Evolutionary conservation across 2,797 vertebrate species (phyloP), one percentile per base, ranked within the genome.

Genomic region (Acipenser oxyrinchus): DNA sequence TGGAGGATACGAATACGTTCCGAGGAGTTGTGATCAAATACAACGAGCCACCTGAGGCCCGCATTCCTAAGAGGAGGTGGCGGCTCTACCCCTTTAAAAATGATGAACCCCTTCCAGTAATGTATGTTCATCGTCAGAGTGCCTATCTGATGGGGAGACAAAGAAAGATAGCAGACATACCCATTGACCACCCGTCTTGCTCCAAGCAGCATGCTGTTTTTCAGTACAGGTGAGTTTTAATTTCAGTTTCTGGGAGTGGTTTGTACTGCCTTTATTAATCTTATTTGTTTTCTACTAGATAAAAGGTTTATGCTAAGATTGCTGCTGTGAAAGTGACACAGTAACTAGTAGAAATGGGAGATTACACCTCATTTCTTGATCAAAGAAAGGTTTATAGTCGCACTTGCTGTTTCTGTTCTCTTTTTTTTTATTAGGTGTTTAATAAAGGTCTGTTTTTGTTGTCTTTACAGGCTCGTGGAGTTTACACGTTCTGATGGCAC

Each of bases 161-260:
- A 81, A 90, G 96, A 63, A 89, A 84, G 69, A 98, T 98, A 0
- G 96, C 96, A 0, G 96, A 99, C 73, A 99, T 99, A 69, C 94
- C 97, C 11, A 98, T 99, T 0, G 96, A 99, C 77, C 97, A 99
- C 71, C 97, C 97, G 0, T 98, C 96, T 4, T 99, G 97, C 83
- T 99, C 96, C 58, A 99, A 99, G 80, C 97, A 99, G 74, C 97
- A 99, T 4, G 97, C 97, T 0, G 95, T 98, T 11, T 95, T 99
- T 70, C 97, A 99, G 80, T 99, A 99, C 74, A 89, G 96, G 97
- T 99, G 73, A 82, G 90, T 4, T 48, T 4, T 37, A 37, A 37
- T 37, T 37, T 37, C 23, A 37, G 23, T 37, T 37, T 37, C 23
- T 37, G 23, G 15, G 15, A 37, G 23, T 37, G 23, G 23, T 37